Base-by-base conservation (phyloP, 2,888 invertebrate genomes). In the Tachina fera region DNA sequence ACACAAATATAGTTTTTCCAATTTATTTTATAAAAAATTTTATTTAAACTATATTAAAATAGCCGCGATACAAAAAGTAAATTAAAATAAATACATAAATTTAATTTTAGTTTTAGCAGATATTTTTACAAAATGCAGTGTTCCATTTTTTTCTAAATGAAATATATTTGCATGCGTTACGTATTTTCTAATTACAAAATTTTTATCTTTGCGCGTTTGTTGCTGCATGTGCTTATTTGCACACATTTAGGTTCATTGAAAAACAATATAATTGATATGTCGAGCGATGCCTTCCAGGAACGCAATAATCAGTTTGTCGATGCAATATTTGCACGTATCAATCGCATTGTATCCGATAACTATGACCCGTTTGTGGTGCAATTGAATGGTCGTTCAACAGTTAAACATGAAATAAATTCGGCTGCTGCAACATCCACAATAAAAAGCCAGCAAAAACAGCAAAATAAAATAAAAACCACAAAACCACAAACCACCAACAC, bases 231-330 rank as follows among this genome's bases (percentile, higher is more conserved):
- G n/a, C n/a, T n/a, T n/a, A 16, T 65, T 78, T 70, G n/a, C 47
- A 93, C 93, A 94, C 93, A 93, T 94, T 93, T 93, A 91, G 91
- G 92, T 89, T 90, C 89, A 87, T 89, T 91, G 88, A 92, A 91
- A 88, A 92, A 91, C 88, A 91, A 93, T 88, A 90, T 91, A 88
- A 93, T 91, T 87, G 93, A 91, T 87, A 92, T 90, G 92, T 90
- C 89, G 63, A 90, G 89, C 87, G 91, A 90, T 87, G 91, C 90
- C 72, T 96, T 87, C 95, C 97, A 51, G 95, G 94, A 96, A 71
- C 97, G 97, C 90, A 97, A 97, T 93, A 97, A 97, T 93, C 95
- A 96, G 88, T 97, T 97, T 92, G 96, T 97, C 79, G 97, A 97
- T 93, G 96, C 95, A 89, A 96, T 97, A 88, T 94, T 97, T 87